Evolutionary conservation across 2,113 vertebrate genomes (phyloP).

Genomic region (Hippocampus barbouri): DNA sequence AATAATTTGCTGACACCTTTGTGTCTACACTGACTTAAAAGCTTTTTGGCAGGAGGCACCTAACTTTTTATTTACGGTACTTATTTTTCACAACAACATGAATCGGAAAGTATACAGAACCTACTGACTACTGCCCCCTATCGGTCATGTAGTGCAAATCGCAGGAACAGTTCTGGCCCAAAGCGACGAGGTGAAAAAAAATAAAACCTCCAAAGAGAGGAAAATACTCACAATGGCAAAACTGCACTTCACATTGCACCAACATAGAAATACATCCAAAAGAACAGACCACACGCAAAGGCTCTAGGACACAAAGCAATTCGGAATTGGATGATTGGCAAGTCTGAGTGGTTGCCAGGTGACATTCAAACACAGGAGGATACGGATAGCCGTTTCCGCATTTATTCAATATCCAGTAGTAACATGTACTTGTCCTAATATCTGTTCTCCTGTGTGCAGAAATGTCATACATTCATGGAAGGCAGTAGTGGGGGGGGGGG

Average conservation of each 20-base stretch:
- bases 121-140: slow-evolving; percentile 33
- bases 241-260: slow-evolving; percentile 68
- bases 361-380: neutral
- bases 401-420: neutral
- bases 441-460: neutral
- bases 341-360: neutral
- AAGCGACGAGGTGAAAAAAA: slow-evolving; percentile 21
- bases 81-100: slow-evolving; percentile 32
- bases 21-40: slow-evolving; percentile 37
- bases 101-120: slow-evolving; percentile 57
- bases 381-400: neutral
- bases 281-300: slow-evolving; percentile 33
- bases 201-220: slow-evolving; percentile 30
- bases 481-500: no score
- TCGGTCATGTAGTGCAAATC: slow-evolving; percentile 65
- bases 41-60: slow-evolving; percentile 55
- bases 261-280: slow-evolving; percentile 33
- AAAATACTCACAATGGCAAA: slow-evolving; percentile 59
- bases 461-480: neutral
- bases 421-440: neutral
- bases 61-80: slow-evolving; percentile 6
- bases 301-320: slow-evolving; percentile 9
- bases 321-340: neutral
- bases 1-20: slow-evolving; percentile 22
- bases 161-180: slow-evolving; percentile 40